A percentile compares a stretch with the other conserved stretches of the same genome.
These are phyloP conservation scores for Oncorhynchus kisutch DNA, from an alignment of 2,113 vertebrate genomes.

Conservation along the genomic window DNA sequence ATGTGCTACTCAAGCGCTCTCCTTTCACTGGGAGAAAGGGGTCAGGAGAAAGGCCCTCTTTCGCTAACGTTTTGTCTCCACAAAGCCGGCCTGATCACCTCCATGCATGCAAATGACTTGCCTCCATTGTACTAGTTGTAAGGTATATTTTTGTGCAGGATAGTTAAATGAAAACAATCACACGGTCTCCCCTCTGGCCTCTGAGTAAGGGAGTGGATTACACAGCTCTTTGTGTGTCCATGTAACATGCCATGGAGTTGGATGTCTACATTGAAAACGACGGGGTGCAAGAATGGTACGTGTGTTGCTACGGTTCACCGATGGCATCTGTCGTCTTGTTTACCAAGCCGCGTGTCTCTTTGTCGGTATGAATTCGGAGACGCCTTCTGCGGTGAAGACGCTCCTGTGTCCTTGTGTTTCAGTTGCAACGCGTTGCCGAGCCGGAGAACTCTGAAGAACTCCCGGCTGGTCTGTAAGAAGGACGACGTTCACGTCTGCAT, in stretches of 20 bases:
- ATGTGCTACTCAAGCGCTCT: slow-evolving; percentile 14
- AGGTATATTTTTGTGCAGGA: slow-evolving; percentile 50
- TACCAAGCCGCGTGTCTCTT: background rate
- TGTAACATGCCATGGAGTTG: slow-evolving; percentile 42
- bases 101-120: slow-evolving; percentile 58
- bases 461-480: slow-evolving; percentile 93
- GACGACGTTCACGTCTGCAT: slow-evolving; percentile 97
- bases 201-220: slow-evolving; percentile 45
- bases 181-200: slow-evolving; percentile 27
- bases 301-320: slow-evolving; percentile 20
- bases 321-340: slow-evolving; percentile 50
- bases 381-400: background rate
- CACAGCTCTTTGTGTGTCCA: slow-evolving; percentile 42
- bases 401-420: slow-evolving; percentile 9
- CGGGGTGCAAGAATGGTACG: slow-evolving; percentile 17
- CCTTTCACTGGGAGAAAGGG: slow-evolving; percentile 28
- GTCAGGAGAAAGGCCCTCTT: slow-evolving; percentile 33
- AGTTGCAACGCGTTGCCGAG: slow-evolving; percentile 90
- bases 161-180: slow-evolving; percentile 55
- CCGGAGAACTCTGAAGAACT: slow-evolving; percentile 92
- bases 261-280: slow-evolving; percentile 33
- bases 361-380: background rate
- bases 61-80: slow-evolving; percentile 19
- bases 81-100: slow-evolving; percentile 39
- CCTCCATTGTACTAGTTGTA: slow-evolving; percentile 42